Conservation (phyloP, 2,888 invertebrate genomes). For the Brachylomia viminalis region DNA sequence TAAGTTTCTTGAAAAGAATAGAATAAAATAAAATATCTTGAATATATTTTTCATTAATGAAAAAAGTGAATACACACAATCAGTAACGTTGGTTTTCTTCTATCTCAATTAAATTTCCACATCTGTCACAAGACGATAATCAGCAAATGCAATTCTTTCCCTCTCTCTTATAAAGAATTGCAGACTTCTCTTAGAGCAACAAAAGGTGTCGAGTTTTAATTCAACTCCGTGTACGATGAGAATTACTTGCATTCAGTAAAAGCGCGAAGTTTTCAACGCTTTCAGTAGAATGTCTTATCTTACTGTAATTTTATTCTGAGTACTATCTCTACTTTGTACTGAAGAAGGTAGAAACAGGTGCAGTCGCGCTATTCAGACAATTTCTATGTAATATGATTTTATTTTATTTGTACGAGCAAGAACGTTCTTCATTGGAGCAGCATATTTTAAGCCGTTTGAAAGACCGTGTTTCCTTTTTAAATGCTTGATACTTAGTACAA, state of each 20-base stretch:
- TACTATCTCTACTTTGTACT: slow-evolving; percentile 14
- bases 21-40: too few relatives aligned
- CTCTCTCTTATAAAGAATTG: neutral
- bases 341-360: slow-evolving; percentile 15
- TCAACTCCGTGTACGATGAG: slow-evolving; percentile 23
- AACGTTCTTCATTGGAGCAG: slow-evolving; percentile 3
- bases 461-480: neutral
- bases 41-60: too few relatives aligned
- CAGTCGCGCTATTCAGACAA: neutral
- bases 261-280: slow-evolving; percentile 36
- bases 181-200: slow-evolving; percentile 14
- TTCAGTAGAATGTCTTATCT: slow-evolving; percentile 31
- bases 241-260: slow-evolving; percentile 28
- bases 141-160: neutral
- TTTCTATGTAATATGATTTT: slow-evolving; percentile 14
- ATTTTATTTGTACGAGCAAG: slow-evolving; percentile 13
- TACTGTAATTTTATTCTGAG: slow-evolving; percentile 43
- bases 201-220: slow-evolving; percentile 41
- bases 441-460: neutral
- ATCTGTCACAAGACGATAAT: neutral
- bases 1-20: too few relatives aligned
- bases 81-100: too few relatives aligned
- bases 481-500: neutral
- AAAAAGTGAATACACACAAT: neutral
- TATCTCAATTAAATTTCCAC: neutral